Evolutionary conservation across 2,888 invertebrate species (phyloP).

Genomic region (Poecilus cupreus): DNA sequence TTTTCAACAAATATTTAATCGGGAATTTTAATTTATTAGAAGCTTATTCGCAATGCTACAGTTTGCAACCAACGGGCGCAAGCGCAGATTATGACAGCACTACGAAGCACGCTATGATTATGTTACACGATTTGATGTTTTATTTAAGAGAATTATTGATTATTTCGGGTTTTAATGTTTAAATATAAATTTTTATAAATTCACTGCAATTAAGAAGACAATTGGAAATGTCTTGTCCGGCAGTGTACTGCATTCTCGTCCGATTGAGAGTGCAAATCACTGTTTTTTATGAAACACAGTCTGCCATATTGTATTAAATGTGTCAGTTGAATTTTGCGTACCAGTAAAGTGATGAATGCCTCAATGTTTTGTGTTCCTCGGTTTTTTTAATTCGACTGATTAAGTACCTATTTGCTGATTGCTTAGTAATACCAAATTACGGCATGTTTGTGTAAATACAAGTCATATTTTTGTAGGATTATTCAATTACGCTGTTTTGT

Average conservation of each 20-base stretch:
- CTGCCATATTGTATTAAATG: conserved; percentile 57
- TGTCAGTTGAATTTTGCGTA: conserved; percentile 57
- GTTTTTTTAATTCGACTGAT: conserved; percentile 64
- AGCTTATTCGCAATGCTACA: no score
- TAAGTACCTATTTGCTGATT: conserved; percentile 62
- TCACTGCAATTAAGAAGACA: no score
- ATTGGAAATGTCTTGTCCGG: not conserved
- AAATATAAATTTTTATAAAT: no score
- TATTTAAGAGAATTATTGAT: no score
- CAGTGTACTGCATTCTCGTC: conserved; percentile 19
- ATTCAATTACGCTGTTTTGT: conserved; percentile 9
- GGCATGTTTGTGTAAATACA: conserved; percentile 69
- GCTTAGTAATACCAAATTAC: conserved; percentile 62
- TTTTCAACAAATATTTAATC: no score
- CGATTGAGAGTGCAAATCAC: not conserved
- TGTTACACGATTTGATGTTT: no score
- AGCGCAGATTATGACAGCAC: no score
- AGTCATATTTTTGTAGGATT: conserved; percentile 69
- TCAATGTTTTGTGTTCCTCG: conserved; percentile 59
- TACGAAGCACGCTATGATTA: no score
- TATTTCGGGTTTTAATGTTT: no score
- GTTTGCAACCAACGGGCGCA: no score
- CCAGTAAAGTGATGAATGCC: conserved; percentile 54
- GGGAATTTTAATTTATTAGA: no score
- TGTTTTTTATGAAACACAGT: conserved; percentile 40